Evolutionary conservation across 2,888 invertebrate genomes (phyloP), one percentile per base, ranked within the genome.

Genomic region (Dryocosmus kuriphilus): DNA sequence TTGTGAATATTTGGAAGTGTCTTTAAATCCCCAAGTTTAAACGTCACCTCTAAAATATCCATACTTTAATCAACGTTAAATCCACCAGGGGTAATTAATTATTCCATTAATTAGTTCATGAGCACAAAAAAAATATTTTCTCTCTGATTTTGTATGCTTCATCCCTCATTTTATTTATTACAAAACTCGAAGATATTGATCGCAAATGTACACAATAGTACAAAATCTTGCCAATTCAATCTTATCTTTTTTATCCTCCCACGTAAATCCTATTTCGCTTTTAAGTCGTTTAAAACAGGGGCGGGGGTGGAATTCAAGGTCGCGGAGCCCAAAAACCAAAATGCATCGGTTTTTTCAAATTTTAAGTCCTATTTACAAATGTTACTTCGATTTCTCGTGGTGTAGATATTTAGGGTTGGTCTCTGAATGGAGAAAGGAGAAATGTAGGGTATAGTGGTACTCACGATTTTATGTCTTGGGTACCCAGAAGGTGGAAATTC

Each of bases 401-500:
- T 30, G n/a, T 16, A 46, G 30, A 71, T 46, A 71, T 71, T 71
- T 22, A 46, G 46, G 46, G 30, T 30, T 71, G 67, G 46, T 27
- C 67, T 51, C 46, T 71, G n/a, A 30, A 46, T 71, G 46, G n/a
- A 71, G 51, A 71, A 51, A 30, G 30, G 46, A 51, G 30, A 71
- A 71, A 51, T 51, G 67, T 71, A 71, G 67, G 51, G 41, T 67
- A 46, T 4, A 57, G 57, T 9, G 51, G 67, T 71, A 71, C 67
- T 71, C 51, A 71, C 67, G 67, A 30, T 71, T 71, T 46, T 71
- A 5, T 71, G n/a, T n/a, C 62, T 62, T 62, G 32, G 32, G 9
- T 67, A 19, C 27, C 46, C 46, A 27, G 22, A n/a, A 46, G 19
- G 19, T 71, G 27, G 30, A 27, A 41, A 51, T 27, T n/a, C 57